Conservation (phyloP, 2,113 vertebrate genomes). For the Festucalex cinctus region DNA sequence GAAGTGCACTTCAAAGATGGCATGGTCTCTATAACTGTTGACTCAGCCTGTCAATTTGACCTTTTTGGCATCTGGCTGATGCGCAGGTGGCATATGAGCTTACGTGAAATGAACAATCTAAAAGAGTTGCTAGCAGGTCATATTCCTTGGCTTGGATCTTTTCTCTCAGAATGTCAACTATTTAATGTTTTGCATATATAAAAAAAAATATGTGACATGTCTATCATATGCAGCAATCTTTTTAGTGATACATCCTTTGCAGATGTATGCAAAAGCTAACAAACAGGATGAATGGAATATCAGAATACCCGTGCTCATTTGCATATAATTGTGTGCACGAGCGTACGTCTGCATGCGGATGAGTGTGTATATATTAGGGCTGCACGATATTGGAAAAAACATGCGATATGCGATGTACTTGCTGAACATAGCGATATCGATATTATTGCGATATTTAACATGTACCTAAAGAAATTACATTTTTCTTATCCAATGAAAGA, state of each 20-base stretch:
- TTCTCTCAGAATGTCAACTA: constrained; percentile 54
- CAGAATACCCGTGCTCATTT: constrained; percentile 24
- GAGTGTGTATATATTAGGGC: too few relatives aligned
- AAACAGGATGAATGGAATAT: constrained; percentile 35
- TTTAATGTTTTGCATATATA: constrained; percentile 60
- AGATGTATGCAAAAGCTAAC: constrained; percentile 18
- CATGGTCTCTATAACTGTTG: constrained; percentile 24
- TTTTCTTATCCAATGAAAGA: too few relatives aligned
- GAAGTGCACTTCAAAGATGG: constrained; percentile 1
- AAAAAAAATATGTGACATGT: constrained; percentile 44
- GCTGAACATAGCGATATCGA: too few relatives aligned
- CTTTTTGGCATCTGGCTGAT: constrained; percentile 14
- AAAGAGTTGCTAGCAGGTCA: constrained; percentile 50
- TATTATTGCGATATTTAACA: too few relatives aligned
- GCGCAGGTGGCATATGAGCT: constrained; percentile 54
- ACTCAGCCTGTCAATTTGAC: constrained; percentile 26
- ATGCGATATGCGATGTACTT: too few relatives aligned
- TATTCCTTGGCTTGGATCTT: constrained; percentile 33
- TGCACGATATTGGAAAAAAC: too few relatives aligned
- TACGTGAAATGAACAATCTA: constrained; percentile 66
- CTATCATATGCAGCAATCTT: constrained; percentile 24
- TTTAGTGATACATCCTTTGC: constrained; percentile 30
- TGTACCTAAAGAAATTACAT: too few relatives aligned
- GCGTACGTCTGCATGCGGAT: neutral
- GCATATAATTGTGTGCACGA: constrained; percentile 4